Evolutionary conservation across 30 jellyfish, hydroid and myxozoan species (phyloP), one percentile per base, ranked within the genome.

Genomic region (Hydractinia echinata): DNA sequence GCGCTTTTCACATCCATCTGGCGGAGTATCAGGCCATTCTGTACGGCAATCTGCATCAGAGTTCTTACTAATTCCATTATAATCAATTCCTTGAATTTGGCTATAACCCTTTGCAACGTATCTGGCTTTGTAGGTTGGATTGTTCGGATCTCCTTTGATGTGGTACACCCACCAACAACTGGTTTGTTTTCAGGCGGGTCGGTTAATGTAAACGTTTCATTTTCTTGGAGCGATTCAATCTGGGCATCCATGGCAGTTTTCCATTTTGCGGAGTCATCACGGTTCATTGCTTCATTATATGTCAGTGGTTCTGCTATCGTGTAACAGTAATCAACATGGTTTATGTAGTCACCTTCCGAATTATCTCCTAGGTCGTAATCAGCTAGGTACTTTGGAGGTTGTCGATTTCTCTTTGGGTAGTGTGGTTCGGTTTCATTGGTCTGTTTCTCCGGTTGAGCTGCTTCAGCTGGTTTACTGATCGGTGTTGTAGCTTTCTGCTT

Each of bases 1-100:
- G 91, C 91, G 8, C 91, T 44, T 48, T 83, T 83, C 44, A 83
- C 91, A 83, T 83, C 88, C 89, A 83, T 83, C 73, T 83, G 88
- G 13, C 73, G 83, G 11, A 71, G 53, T 10, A 71, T 4, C 68
- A 51, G 61, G 67, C 54, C 89, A 8, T 83, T 8, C 18, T 83
- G 89, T 6, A 55, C 69, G 10, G n/a, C n/a, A n/a, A n/a, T n/a
- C n/a, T n/a, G n/a, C n/a, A n/a, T n/a, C n/a, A n/a, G n/a, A n/a
- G n/a, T n/a, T n/a, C n/a, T n/a, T n/a, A n/a, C n/a, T n/a, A n/a
- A n/a, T n/a, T n/a, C n/a, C n/a, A n/a, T n/a, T n/a, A n/a, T n/a
- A n/a, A n/a, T n/a, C n/a, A n/a, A n/a, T n/a, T n/a, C n/a, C n/a
- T n/a, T n/a, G n/a, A n/a, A n/a, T n/a, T n/a, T n/a, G n/a, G n/a